Conservation (phyloP, 2,113 vertebrate genomes). For the Gallinago undulata region DNA sequence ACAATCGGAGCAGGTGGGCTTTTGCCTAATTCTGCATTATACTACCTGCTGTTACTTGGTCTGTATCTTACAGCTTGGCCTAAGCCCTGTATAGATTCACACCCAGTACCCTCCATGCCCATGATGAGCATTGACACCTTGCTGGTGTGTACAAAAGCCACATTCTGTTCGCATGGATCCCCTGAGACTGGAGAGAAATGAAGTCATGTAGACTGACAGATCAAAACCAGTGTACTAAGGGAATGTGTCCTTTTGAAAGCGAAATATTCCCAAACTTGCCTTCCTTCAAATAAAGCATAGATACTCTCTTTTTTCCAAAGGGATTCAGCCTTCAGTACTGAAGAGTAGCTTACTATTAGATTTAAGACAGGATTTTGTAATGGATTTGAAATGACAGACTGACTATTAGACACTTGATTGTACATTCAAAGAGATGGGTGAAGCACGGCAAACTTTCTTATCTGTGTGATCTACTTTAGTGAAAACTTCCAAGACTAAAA, state of each 20-base stretch:
- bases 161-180: neutral
- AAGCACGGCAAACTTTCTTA: neutral
- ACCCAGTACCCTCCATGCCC: neutral
- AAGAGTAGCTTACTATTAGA: neutral
- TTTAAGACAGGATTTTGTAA: neutral
- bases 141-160: neutral
- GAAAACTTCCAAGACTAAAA: neutral
- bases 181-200: neutral
- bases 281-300: neutral
- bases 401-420: neutral
- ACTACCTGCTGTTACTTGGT: neutral
- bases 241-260: neutral
- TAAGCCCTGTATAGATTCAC: fast-evolving
- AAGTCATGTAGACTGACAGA: neutral
- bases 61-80: neutral
- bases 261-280: neutral
- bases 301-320: neutral
- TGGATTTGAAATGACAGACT: neutral
- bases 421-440: neutral
- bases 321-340: neutral
- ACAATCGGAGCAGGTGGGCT: neutral
- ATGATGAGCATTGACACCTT: neutral
- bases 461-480: neutral
- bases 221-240: neutral
- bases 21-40: neutral